Percentiles rank a stretch among this genome's conserved stretches.
phyloP scores from a whole-genome alignment of 1,140 invertebrate genomes.

The Sminthurides bifidus region DNA sequence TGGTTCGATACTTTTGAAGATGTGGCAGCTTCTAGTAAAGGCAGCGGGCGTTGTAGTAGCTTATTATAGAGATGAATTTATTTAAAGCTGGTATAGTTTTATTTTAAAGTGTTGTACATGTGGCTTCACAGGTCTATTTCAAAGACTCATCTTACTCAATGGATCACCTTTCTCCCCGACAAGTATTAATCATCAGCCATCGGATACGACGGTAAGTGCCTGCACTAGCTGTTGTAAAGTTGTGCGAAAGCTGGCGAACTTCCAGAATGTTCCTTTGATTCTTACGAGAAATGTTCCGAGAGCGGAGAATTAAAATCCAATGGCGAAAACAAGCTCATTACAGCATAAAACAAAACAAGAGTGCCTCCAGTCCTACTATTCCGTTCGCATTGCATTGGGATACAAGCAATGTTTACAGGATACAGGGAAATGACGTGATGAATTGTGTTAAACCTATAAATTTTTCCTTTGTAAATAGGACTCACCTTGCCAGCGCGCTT shows the following conservation, averaged over 20 bases:
- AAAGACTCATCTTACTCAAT: constrained; percentile 29
- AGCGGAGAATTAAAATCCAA: not conserved
- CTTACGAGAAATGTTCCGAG: no score
- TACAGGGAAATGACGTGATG: no score
- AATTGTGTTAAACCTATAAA: no score
- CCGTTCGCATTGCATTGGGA: not conserved
- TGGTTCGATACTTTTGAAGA: no score
- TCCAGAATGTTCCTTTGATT: not conserved
- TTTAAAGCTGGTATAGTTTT: not conserved
- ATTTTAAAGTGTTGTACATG: not conserved
- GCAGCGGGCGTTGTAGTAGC: not conserved
- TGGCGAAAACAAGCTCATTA: not conserved
- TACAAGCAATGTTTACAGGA: no score
- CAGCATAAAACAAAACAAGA: not conserved
- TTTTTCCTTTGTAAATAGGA: constrained; percentile 7
- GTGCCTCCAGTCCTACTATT: not conserved
- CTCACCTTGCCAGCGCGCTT: constrained; percentile 22
- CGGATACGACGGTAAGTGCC: constrained; percentile 24
- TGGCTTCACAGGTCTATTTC: constrained; percentile 28
- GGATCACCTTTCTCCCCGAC: constrained; percentile 27
- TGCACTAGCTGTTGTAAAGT: not conserved
- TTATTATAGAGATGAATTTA: not conserved
- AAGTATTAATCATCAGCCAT: constrained; percentile 24
- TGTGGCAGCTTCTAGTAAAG: not conserved
- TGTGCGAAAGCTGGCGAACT: not conserved